These are phyloP conservation scores for Odocoileus hemionus DNA, from an alignment of 2,113 vertebrate species.

Conservation along the genomic window DNA sequence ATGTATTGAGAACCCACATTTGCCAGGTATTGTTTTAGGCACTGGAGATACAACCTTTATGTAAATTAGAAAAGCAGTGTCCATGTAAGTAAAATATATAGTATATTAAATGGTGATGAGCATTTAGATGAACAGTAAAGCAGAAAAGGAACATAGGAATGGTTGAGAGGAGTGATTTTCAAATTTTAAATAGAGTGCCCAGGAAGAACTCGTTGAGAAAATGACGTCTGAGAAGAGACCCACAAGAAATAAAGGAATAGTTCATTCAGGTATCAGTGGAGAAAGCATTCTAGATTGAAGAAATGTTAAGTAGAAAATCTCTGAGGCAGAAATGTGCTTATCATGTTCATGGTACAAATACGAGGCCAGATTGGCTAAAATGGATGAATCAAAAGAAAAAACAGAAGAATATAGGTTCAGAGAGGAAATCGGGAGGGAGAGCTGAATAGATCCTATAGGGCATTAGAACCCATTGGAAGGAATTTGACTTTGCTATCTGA, in stretches of 20 bases:
- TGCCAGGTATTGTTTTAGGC: not conserved
- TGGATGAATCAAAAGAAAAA: not conserved
- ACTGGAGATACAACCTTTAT: not conserved
- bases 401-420: not conserved
- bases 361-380: not conserved
- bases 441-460: not conserved
- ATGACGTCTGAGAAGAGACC: not conserved
- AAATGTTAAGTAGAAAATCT: not conserved
- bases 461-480: not conserved
- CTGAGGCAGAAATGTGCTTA: not conserved
- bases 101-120: not conserved
- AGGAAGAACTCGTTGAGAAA: not conserved
- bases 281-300: not conserved
- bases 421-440: not conserved
- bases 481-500: not conserved
- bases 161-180: not conserved
- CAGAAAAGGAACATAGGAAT: not conserved
- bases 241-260: not conserved
- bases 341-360: not conserved
- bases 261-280: not conserved
- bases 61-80: not conserved
- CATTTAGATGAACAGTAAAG: not conserved
- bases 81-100: not conserved
- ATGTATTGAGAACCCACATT: not conserved
- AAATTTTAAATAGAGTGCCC: not conserved